phyloP scores from a whole-genome alignment of 2,113 vertebrate genomes.

The Eublepharis macularius region DNA sequence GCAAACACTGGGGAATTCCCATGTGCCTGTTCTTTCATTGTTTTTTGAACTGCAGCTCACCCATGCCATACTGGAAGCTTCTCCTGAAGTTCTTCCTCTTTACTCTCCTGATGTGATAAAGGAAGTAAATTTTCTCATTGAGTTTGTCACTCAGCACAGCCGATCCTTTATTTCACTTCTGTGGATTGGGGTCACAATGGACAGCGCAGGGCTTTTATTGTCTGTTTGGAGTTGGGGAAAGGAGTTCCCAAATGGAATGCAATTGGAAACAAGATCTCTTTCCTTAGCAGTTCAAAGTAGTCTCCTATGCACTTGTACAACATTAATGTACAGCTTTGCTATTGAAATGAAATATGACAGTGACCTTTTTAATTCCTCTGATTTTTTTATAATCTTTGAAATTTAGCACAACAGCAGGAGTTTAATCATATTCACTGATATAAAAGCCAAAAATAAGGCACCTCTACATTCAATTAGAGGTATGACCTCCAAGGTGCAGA shows the following conservation, averaged over 20 bases:
- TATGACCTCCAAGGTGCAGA: conserved; percentile 67
- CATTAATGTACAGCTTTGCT: conserved; percentile 71
- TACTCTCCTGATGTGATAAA: background rate
- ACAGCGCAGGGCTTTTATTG: background rate
- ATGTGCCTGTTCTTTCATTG: no score
- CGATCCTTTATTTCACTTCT: background rate
- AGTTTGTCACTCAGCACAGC: background rate
- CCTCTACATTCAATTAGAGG: conserved; percentile 69
- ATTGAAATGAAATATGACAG: conserved; percentile 75
- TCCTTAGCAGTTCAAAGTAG: conserved; percentile 39
- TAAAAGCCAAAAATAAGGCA: conserved; percentile 78
- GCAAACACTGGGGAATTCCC: no score
- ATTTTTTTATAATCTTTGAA: conserved; percentile 80
- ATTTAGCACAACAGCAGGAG: conserved; percentile 78
- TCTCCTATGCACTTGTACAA: conserved; percentile 61
- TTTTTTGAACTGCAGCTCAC: no score
- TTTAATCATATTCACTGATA: conserved; percentile 77
- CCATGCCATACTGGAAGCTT: no score
- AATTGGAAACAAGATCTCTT: conserved; percentile 41
- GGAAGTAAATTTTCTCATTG: background rate
- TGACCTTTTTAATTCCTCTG: conserved; percentile 79
- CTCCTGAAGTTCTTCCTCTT: background rate
- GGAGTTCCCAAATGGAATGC: background rate
- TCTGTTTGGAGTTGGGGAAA: background rate
- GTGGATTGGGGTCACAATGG: background rate